A percentile compares a stretch with the other conserved stretches of the same genome.
Evolutionary conservation across 2,113 vertebrate genomes (phyloP).

Genomic region (Poecile atricapillus): DNA sequence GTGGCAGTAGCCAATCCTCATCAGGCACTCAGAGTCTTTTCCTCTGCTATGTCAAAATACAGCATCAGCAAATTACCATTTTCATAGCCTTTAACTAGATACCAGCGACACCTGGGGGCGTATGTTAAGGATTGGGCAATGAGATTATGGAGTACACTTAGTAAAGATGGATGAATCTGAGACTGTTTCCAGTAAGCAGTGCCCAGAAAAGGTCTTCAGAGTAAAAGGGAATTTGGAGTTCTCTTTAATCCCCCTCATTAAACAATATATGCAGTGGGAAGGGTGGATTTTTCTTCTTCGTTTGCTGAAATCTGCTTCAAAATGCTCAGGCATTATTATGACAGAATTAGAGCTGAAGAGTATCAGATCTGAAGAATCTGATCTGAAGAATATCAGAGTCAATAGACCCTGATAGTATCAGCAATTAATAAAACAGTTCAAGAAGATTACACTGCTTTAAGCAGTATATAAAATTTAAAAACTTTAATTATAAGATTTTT

Average conservation of each 20-base stretch:
- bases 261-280: not conserved
- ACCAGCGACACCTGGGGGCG: accelerated
- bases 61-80: not conserved
- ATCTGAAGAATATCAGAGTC: not conserved
- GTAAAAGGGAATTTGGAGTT: not conserved
- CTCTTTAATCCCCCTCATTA: not conserved
- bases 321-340: not conserved
- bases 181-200: not conserved
- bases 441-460: not conserved
- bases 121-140: not conserved
- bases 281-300: not conserved
- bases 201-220: not conserved
- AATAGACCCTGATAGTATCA: not conserved
- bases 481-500: not conserved
- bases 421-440: not conserved
- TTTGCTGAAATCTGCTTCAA: not conserved
- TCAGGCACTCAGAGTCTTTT: not conserved
- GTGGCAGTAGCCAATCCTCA: not conserved
- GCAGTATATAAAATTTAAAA: not conserved
- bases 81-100: not conserved
- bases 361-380: not conserved
- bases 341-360: not conserved
- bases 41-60: not conserved
- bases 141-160: not conserved
- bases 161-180: not conserved